Evolutionary conservation across 2,113 vertebrate genomes (phyloP), one percentile per base, ranked within the genome.

Genomic region (Zapornia atra): DNA sequence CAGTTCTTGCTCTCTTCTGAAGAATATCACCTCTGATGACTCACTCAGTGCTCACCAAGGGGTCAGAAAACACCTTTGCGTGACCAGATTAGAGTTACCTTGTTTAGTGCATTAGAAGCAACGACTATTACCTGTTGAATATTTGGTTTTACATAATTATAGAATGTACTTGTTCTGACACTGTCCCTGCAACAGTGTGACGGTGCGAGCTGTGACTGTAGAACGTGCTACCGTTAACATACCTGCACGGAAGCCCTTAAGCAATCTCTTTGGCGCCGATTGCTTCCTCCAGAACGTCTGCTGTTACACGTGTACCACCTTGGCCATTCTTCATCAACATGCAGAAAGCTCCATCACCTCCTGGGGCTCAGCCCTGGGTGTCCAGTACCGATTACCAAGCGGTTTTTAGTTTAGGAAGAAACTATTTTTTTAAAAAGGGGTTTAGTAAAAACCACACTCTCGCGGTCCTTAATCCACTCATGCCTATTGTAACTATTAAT

Each of bases 361-460:
- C 78, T 95, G 80, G 61, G 80, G 93, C 96, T 96, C 97, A 93
- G 94, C 95, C 92, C 19, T 15, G 64, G 92, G 60, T 91, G 81
- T 61, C 90, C 84, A 66, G 46, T 72, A 81, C 33, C 8, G 12
- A 66, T 91, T 89, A 59, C 72, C 61, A 33, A 83, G 84, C 82
- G 92, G 13, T 73, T 90, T 85, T 63, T 59, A 95, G 92, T 90
- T 97, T 95, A 98, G 96, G 83, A 98, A 97, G 93, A 97, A 97
- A 96, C 12, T 96, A 96, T 97, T 95, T 97, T 98, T 97, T 90
- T 94, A 93, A 96, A 80, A 80, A 63, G 82, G 79, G 73, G 33
- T 56, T 3, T 5, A 86, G 66, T 14, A 65, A 46, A 46, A 92
- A 84, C 60, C 68, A 8, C 44, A 10, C 59, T 56, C 70, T 9